Evolutionary conservation across 2,888 invertebrate genomes (phyloP).

Genomic region (Itoplectis maculator): DNA sequence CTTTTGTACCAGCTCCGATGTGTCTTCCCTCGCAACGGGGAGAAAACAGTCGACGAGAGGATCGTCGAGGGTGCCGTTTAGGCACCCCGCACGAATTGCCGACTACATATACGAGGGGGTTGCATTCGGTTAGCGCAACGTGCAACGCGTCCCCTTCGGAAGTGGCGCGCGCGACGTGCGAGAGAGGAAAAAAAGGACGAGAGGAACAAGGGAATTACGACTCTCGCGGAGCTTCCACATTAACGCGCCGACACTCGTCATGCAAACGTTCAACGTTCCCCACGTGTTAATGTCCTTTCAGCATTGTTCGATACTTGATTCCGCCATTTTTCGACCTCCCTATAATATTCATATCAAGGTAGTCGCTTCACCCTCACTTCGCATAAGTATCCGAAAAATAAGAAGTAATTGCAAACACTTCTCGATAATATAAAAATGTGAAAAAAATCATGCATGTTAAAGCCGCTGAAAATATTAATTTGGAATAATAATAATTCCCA

Average conservation of each 20-base stretch:
- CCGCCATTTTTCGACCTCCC: too few species aligned
- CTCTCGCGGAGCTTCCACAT: conserved; percentile 32
- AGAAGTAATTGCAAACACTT: too few species aligned
- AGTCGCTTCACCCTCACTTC: too few species aligned
- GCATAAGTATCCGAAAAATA: too few species aligned
- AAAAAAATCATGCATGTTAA: too few species aligned
- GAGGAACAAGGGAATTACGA: conserved; percentile 45
- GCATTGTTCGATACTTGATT: too few species aligned
- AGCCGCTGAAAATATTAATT: too few species aligned
- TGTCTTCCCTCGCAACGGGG: not conserved
- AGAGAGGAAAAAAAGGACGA: conserved; percentile 27
- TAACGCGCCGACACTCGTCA: not conserved
- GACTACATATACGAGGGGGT: conserved; percentile 39
- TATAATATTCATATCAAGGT: too few species aligned
- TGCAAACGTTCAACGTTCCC: not conserved
- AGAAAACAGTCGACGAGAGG: conserved; percentile 54
- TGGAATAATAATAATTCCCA: too few species aligned
- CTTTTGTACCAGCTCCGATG: not conserved
- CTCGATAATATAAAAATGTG: too few species aligned
- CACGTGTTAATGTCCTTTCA: conserved; percentile 12
- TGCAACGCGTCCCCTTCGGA: conserved; percentile 33
- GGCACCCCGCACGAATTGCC: conserved; percentile 39
- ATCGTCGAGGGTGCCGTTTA: conserved; percentile 54
- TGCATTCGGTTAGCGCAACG: conserved; percentile 56
- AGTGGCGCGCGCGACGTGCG: conserved; percentile 46